Evolutionary conservation across 2,113 vertebrate species (phyloP).

Genomic region (Tachysurus vachellii): DNA sequence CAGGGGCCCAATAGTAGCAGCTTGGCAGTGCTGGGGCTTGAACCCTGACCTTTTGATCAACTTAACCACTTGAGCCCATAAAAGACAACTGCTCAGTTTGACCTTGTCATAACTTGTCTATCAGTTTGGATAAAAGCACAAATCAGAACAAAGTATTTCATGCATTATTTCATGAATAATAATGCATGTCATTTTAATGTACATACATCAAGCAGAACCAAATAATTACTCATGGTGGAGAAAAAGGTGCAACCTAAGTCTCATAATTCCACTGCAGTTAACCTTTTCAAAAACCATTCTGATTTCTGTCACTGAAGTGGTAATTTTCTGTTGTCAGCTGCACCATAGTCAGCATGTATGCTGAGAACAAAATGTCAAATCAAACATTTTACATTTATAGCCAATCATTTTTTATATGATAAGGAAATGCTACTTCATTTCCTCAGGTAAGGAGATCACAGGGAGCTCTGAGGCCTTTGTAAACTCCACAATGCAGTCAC

Average conservation of each 20-base stretch:
- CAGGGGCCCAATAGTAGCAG: too few relatives aligned
- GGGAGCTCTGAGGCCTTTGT: conserved; percentile 83
- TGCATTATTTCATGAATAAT: too few relatives aligned
- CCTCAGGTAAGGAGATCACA: conserved; percentile 85
- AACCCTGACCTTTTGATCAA: too few relatives aligned
- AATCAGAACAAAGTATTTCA: not conserved
- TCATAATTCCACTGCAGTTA: not conserved
- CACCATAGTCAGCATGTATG: not conserved
- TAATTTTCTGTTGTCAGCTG: not conserved
- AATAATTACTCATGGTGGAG: not conserved
- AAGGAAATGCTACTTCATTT: conserved; percentile 63
- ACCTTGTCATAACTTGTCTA: not conserved
- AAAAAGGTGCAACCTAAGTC: not conserved
- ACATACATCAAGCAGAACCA: not conserved
- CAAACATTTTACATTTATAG: not conserved
- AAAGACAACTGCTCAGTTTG: not conserved
- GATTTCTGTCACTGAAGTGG: not conserved
- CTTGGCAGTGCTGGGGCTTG: too few relatives aligned
- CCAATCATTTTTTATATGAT: not conserved
- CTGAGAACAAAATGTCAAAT: not conserved
- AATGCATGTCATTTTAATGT: not conserved
- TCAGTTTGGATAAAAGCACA: not conserved
- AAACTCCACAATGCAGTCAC: conserved; percentile 80
- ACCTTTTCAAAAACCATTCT: not conserved
- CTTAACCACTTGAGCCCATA: not conserved